Evolutionary conservation across 37 sponge, comb jelly and placozoan genomes (phyloP).

Genomic region (Geodia barretti): DNA sequence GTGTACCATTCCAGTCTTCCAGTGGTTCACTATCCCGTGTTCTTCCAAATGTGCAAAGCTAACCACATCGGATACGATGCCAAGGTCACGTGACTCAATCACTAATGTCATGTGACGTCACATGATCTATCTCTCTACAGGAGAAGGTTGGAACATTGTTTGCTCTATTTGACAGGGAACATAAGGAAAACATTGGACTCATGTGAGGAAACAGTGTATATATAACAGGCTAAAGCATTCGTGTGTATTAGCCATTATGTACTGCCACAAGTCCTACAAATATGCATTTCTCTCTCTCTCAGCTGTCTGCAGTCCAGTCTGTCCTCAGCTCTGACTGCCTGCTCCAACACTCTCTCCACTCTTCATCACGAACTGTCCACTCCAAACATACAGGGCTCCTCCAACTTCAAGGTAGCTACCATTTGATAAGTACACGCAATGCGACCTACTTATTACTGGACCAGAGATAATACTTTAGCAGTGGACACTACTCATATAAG

Average conservation of each 20-base stretch:
- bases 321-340: slow-evolving; percentile 46
- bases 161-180: slow-evolving; percentile 67
- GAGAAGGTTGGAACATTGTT: slow-evolving; percentile 84
- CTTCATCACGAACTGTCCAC: slow-evolving; percentile 96
- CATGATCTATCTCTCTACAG: slow-evolving; percentile 28
- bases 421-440: no score
- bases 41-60: slow-evolving; percentile 97
- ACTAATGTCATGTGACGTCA: not conserved
- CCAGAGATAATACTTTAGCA: no score
- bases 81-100: slow-evolving; percentile 66
- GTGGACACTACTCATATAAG: no score
- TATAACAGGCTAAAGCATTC: not conserved
- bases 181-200: slow-evolving; percentile 84
- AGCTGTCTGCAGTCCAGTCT: slow-evolving; percentile 74
- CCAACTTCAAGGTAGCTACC: slow-evolving; percentile 83
- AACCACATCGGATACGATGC: slow-evolving; percentile 88
- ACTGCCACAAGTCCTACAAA: no score
- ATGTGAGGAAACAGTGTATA: no score
- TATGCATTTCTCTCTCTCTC: not conserved
- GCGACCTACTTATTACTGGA: no score
- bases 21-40: slow-evolving; percentile 79
- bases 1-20: slow-evolving; percentile 87
- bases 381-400: slow-evolving; percentile 58
- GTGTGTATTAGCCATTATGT: not conserved
- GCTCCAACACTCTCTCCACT: slow-evolving; percentile 65